Base-by-base conservation (phyloP, 2,113 vertebrate genomes). In the Oryzias melastigma region DNA sequence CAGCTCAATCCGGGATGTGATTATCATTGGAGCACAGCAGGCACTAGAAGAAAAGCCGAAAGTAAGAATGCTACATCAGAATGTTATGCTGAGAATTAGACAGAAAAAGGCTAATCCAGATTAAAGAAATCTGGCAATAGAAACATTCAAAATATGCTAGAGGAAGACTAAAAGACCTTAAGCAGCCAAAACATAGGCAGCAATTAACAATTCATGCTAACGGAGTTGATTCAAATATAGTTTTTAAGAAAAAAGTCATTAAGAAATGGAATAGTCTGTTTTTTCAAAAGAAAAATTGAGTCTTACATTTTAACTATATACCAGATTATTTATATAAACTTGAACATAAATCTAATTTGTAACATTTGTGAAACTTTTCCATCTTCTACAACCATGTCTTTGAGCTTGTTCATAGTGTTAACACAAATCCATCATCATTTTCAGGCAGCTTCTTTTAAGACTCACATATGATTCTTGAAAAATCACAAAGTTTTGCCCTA, bases 41-140 rank as follows among this genome's bases (percentile, higher is more conserved):
- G 55, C 53, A 65, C 58, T 49, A 40, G 20, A 58, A 59, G 58
- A 62, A 52, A n/a, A 8, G 35, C 35, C 14, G 54, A 24, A 50
- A 55, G 52, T 51, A 29, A 22, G 3, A 14, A 59, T 77, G 81
- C 83, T 81, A 81, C 83, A 81, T 77, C 24, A 15, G 53, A 55
- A 55, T 20, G 14, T 44, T 45, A 24, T 3, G 52, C 29, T 52
- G 16, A 58, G 57, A 17, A 49, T 5, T 48, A 20, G 40, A 41
- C 15, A 16, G 22, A 43, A 14, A n/a, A 6, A 42, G 35, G 29
- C 14, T n/a, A 22, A 43, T 52, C 3, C 24, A 27, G 2, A 18
- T 13, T 22, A 66, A 13, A 19, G 13, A 41, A 40, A 24, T 52
- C 17, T 44, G 46, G 51, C 6, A 57, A 48, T 51, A 47, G 50